Conservation (phyloP, 2,888 invertebrate genomes). For the Tenodera sinensis region DNA sequence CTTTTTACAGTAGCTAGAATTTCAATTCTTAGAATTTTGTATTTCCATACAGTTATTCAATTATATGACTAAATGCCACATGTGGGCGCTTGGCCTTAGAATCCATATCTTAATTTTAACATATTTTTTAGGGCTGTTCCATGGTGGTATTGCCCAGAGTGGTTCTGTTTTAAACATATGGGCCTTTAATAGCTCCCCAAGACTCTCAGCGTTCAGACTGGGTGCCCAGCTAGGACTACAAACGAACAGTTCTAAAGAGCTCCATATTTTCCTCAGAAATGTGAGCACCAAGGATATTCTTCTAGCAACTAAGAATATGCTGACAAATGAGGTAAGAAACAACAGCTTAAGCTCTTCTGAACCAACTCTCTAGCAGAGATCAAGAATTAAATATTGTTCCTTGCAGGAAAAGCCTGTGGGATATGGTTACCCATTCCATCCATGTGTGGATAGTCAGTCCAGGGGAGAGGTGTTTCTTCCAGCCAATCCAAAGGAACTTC, state of each 20-base stretch:
- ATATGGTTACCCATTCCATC: neutral
- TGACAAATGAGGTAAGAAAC: neutral
- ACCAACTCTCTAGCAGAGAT: neutral
- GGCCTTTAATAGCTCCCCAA: neutral
- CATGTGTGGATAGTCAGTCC: neutral
- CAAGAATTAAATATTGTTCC: neutral
- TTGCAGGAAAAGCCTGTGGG: neutral
- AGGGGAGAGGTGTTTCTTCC: neutral
- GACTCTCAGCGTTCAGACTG: neutral
- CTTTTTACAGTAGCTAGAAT: no score
- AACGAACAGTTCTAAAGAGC: neutral
- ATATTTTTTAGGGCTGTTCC: neutral
- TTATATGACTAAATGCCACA: no score
- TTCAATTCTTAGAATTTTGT: no score
- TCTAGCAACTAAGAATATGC: neutral
- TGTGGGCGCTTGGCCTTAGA: no score
- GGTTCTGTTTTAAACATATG: neutral
- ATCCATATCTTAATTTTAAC: no score
- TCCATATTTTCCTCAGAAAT: neutral
- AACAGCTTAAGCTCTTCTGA: neutral
- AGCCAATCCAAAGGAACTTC: neutral
- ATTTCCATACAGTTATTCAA: no score
- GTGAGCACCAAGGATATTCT: neutral
- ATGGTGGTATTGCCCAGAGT: neutral
- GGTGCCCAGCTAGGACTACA: neutral